Base-by-base conservation (phyloP, 2,888 invertebrate species). In the Archips xylosteana region DNA sequence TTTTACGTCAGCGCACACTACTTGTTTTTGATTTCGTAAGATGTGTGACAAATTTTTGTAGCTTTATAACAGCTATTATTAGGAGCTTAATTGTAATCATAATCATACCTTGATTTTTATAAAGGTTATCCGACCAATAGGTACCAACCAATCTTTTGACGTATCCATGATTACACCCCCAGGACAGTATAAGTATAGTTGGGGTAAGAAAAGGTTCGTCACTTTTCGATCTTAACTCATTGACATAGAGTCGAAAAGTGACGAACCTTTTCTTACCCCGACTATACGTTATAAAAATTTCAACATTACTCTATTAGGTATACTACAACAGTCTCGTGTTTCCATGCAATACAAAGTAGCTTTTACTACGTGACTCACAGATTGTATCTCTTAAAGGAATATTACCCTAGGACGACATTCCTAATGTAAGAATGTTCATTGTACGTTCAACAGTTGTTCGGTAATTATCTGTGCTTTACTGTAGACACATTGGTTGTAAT, bases 391-490 rank as follows among this genome's bases (percentile, higher is more conserved):
- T 76, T 65, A 73, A 77, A 74, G 77, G 72, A 71, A 76, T 79
- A 82, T 77, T 80, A 79, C 79, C 78, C 77, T 78, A 77, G 76
- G 76, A 75, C 84, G 70, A 73, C 84, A 84, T 84, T 85, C 83
- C 81, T 54, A 70, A 70, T 71, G 72, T 76, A 71, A 70, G 76
- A 75, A 75, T 75, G 76, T 69, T 10, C 71, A 75, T 75, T 75
- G 76, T 76, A 64, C 69, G 74, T 49, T 69, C 63, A 68, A 65
- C 72, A 49, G 61, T 69, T 76, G 79, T 77, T 80, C 64, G 75
- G 73, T 61, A 61, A 65, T 65, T 70, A 65, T 34, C 67, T 23
- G 9, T 12, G 59, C 51, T 34, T 64, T 60, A 60, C 51, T 36
- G 23, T 34, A 34, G 39, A 6, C 47, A 51, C 45, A 39, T 61